Evolutionary conservation across 1,140 invertebrate genomes (phyloP), one percentile per base, ranked within the genome.

Genomic region (Venturia canescens): DNA sequence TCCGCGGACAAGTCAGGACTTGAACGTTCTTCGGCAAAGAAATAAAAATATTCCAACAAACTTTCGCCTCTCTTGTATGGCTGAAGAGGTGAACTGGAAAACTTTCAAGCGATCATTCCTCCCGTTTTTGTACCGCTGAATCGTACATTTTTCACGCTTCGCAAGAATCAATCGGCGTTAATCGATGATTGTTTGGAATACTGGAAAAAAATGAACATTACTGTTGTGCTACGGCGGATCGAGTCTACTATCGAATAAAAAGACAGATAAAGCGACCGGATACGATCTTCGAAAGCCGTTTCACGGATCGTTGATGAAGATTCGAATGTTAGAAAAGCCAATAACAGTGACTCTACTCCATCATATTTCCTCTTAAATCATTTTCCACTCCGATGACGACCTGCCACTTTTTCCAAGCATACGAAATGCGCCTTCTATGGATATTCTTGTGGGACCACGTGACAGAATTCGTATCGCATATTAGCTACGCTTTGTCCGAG

Each of bases 1-100:
- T 77, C 63, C 29, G 13, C 29, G 13, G 60, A 77, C 57, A 60
- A 77, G 57, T 77, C 75, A 77, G 75, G 75, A 77, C 27, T 69
- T 69, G 3, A 29, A 34, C 66, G 66, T 44, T 77, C 44, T 76
- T 48, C 6, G 26, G n/a, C 0, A 23, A 77, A 26, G 2, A 21
- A 31, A 69, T 2, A 69, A 69, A 63, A 34, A 77, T 31, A 77
- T 44, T 69, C 48, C 75, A 11, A 77, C 29, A 63, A 44, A 66
- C 66, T 77, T 77, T 63, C 75, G 66, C 57, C 27, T 76, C 53
- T 60, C 11, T 27, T 13, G 38, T 9, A 44, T 63, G 0, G 72
- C 72, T 23, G 21, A 60, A 34, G 13, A 38, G 11, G 16, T 63
- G 2, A 11, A 57, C 1, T 34, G 57, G 13, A 77, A 66, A 77